Evolutionary conservation across 2,113 vertebrate genomes (phyloP).

Genomic region (Recurvirostra avosetta): DNA sequence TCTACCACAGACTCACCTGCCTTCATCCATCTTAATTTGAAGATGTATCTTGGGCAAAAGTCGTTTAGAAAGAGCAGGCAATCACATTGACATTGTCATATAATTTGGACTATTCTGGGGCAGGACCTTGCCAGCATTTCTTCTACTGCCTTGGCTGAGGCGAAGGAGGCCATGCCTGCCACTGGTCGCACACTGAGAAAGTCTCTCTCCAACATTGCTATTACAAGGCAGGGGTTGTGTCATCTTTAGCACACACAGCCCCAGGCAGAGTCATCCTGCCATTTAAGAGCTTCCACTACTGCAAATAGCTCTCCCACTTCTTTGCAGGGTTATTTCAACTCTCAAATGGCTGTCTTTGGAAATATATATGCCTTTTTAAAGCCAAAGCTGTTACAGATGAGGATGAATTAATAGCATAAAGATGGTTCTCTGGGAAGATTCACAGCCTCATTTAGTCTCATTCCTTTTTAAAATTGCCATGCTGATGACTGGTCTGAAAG

Average conservation of each 20-base stretch:
- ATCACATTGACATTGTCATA: background rate
- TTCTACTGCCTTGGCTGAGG: background rate
- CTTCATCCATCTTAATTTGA: background rate
- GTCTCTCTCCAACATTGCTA: background rate
- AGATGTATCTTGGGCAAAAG: background rate
- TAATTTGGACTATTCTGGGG: background rate
- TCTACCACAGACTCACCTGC: background rate
- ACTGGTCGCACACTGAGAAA: background rate
- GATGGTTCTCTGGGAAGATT: background rate
- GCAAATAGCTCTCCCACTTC: background rate
- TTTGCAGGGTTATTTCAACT: background rate
- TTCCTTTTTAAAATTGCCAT: background rate
- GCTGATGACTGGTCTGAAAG: background rate
- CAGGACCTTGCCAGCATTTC: background rate
- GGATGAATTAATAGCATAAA: background rate
- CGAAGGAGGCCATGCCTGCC: background rate
- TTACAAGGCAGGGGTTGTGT: background rate
- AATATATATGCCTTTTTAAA: background rate
- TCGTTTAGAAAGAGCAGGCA: background rate
- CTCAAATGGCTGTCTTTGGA: background rate
- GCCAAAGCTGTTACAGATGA: background rate
- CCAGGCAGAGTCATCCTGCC: background rate
- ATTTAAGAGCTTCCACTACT: background rate
- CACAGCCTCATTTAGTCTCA: background rate
- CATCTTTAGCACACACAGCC: background rate